Evolutionary conservation across 2,797 vertebrate genomes (phyloP), one percentile per base, ranked within the genome.

Genomic region (Crocidura indochinensis): DNA sequence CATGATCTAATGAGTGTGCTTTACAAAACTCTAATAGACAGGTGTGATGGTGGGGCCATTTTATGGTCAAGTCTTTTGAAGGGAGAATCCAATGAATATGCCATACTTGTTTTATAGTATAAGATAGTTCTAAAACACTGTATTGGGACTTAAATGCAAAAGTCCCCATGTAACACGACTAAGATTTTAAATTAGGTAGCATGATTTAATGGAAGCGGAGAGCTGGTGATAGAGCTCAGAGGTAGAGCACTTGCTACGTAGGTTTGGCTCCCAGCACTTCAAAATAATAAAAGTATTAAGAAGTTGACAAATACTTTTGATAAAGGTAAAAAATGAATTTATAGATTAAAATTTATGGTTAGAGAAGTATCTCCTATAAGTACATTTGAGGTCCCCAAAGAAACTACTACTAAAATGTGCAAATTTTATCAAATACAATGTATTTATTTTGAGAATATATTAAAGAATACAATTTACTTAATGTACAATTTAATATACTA

Each of bases 361-460:
- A 49, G 75, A 81, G 26, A 29, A 82, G 2, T 84, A 8, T 82
- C 47, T 91, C 77, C 26, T 38, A 26, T 10, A 71, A 17, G 27
- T 7, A 3, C 2, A 27, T 6, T 17, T 84, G 67, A 69, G 31
- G 38, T 62, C 75, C 46, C 10, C 19, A 53, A 4, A 56, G 68
- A 77, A 6, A 92, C 46, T 20, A 1, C 49, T 69, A 87, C 47
- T 46, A 88, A 74, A 82, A 79, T 49, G 76, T 38, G 72, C 29
- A 72, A 69, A 47, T 79, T 90, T 87, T 77, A 92, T 90, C 29
- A 93, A 92, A 88, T 83, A 87, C 10, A 69, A 62, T 93, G 87
- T 87, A 91, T 95, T 94, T 94, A 38, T 72, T 51, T 77, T 93
- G 19, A 88, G 85, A 38, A 72, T 51, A 27, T 68, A 81, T n/a